Conservation (phyloP, 2,797 vertebrate species). For the Spinibarbus caldwelli region DNA sequence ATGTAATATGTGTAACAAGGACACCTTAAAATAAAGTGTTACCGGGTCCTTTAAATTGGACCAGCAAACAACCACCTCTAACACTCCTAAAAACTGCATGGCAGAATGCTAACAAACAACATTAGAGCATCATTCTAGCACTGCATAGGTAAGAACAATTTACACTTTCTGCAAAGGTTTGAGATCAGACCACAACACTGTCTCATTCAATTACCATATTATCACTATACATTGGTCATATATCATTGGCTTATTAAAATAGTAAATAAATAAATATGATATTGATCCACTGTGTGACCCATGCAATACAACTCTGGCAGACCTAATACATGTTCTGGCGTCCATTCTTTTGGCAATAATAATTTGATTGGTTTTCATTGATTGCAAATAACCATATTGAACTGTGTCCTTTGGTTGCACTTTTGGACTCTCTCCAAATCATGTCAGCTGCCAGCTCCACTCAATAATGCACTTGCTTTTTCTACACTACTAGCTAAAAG, state of each 20-base stretch:
- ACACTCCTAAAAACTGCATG: background rate
- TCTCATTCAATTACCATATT: background rate
- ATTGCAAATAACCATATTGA: slow-evolving; percentile 31
- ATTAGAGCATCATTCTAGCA: background rate
- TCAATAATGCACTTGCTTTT: background rate
- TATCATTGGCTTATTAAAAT: background rate
- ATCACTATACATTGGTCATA: background rate
- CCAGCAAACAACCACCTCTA: background rate
- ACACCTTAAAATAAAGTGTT: too few relatives aligned
- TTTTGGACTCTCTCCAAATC: slow-evolving; percentile 32
- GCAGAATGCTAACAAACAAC: background rate
- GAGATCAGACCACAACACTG: background rate
- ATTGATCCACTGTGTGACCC: slow-evolving; percentile 7
- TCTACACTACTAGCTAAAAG: background rate
- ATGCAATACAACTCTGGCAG: background rate
- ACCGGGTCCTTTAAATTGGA: too few relatives aligned
- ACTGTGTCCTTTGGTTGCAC: slow-evolving; percentile 32
- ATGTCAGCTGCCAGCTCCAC: background rate
- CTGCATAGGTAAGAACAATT: background rate
- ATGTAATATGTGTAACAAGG: too few relatives aligned
- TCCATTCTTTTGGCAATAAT: slow-evolving; percentile 17
- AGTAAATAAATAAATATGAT: background rate
- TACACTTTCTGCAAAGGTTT: background rate
- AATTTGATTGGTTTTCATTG: slow-evolving; percentile 38
- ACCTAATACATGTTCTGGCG: slow-evolving; percentile 7